phyloP scores from a whole-genome alignment of 2,888 invertebrate genomes.

The Blastobasis adustella region DNA sequence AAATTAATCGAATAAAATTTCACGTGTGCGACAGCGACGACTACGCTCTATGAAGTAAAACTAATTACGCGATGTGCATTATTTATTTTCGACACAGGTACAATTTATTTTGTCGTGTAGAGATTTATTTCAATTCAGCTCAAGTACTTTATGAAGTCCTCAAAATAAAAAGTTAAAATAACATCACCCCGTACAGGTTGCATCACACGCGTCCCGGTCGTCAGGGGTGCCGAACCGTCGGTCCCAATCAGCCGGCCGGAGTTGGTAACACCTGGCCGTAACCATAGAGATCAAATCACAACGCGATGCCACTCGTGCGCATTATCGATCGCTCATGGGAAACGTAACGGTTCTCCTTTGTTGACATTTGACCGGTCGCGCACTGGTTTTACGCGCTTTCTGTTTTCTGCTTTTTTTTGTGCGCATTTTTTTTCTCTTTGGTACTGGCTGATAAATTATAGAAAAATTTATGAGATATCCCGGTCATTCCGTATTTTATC shows the following conservation, averaged over 20 bases:
- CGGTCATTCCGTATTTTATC: too few species aligned
- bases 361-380: slow-evolving; percentile 21
- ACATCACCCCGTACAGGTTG: slow-evolving; percentile 9
- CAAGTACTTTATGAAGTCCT: too few species aligned
- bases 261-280: slow-evolving; percentile 62
- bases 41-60: too few species aligned
- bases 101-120: too few species aligned
- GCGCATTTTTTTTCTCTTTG: not conserved
- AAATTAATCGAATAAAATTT: too few species aligned
- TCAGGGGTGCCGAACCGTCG: slow-evolving; percentile 37
- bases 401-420: not conserved
- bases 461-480: too few species aligned
- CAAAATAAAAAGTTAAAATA: not conserved
- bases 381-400: not conserved
- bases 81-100: too few species aligned
- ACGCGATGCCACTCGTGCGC: slow-evolving; percentile 35
- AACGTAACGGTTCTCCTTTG: slow-evolving; percentile 52
- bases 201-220: slow-evolving; percentile 21
- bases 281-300: slow-evolving; percentile 72
- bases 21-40: too few species aligned
- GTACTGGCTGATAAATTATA: too few species aligned
- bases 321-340: slow-evolving; percentile 37
- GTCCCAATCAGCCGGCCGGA: slow-evolving; percentile 28
- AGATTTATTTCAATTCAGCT: too few species aligned
- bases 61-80: too few species aligned